Evolutionary conservation across 1,140 invertebrate species (phyloP).

Genomic region (Calosoma granatense): DNA sequence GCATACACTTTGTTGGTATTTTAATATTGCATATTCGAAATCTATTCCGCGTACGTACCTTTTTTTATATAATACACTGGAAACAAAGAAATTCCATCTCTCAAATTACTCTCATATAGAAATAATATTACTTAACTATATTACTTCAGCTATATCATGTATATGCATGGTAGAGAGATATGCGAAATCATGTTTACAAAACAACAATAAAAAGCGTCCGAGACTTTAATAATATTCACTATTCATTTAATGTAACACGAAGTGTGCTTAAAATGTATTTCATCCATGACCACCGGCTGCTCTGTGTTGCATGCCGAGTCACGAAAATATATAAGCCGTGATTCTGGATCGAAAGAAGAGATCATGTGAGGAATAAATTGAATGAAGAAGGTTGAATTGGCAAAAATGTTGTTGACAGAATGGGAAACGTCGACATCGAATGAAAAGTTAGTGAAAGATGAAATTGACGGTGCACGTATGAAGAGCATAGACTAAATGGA

Average conservation of each 20-base stretch:
- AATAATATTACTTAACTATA: neutral
- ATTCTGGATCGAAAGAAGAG: too few relatives aligned
- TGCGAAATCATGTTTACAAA: neutral
- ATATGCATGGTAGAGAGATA: neutral
- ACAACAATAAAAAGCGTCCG: slow-evolving; percentile 1
- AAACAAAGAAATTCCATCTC: neutral
- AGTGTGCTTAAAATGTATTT: neutral
- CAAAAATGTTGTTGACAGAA: neutral
- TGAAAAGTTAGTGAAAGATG: too few relatives aligned
- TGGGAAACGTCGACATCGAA: neutral
- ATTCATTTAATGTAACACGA: neutral
- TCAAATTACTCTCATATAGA: neutral
- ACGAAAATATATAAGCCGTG: too few relatives aligned
- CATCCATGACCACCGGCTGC: neutral
- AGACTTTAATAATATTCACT: neutral
- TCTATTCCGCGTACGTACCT: neutral
- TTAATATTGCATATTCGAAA: neutral
- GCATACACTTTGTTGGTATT: neutral
- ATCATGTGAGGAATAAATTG: too few relatives aligned
- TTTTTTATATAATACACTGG: slow-evolving; percentile 1
- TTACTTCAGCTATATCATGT: neutral
- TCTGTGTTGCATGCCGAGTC: neutral
- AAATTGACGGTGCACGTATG: too few relatives aligned
- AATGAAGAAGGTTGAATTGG: too few relatives aligned
- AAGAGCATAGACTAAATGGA: too few relatives aligned